Base-by-base conservation (phyloP, 2,113 vertebrate genomes). In the Nibea coibor region DNA sequence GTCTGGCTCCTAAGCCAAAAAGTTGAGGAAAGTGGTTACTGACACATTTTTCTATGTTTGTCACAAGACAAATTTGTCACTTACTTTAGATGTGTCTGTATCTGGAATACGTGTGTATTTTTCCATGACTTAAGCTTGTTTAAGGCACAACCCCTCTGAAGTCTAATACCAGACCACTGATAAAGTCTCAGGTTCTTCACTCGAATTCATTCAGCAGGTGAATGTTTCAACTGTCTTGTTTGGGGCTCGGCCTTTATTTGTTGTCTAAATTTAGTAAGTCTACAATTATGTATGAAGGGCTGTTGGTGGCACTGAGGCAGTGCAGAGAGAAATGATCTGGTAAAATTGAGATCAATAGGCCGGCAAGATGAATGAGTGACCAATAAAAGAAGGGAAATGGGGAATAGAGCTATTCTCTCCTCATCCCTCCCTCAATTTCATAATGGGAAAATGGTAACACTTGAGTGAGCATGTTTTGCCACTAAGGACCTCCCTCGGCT, bases 361-460 rank as follows among this genome's bases (percentile, higher is more conserved):
- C n/a, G 50, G 45, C 39, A 35, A 81, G 69, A 83, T 73, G 65
- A 88, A 83, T 73, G 71, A 83, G 64, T 78, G 80, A 81, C 80
- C 75, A 83, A 78, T 90, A 73, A 83, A 86, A 82, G 45, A 85
- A 77, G 53, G 86, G 57, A 78, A 82, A 83, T 51, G 47, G 63
- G 53, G 75, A 82, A 88, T 75, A 68, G 22, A 81, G 68, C 59
- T 31, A 68, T 87, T 90, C 78, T 83, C 76, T 69, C 17, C 39
- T 87, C 69, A 72, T 85, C 66, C 72, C 47, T 35, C 64, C 61
- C 45, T 35, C 47, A 22, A 50, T 84, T 80, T 83, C 68, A 72
- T 91, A 92, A 93, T 92, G 75, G 85, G 75, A 87, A 90, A 90
- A 88, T 59, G 17, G 89, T 81, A 83, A 91, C 85, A 89, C 84